These are phyloP conservation scores for Dicyrtoma fusca DNA, from an alignment of 2,888 invertebrate species.

Conservation along the genomic window DNA sequence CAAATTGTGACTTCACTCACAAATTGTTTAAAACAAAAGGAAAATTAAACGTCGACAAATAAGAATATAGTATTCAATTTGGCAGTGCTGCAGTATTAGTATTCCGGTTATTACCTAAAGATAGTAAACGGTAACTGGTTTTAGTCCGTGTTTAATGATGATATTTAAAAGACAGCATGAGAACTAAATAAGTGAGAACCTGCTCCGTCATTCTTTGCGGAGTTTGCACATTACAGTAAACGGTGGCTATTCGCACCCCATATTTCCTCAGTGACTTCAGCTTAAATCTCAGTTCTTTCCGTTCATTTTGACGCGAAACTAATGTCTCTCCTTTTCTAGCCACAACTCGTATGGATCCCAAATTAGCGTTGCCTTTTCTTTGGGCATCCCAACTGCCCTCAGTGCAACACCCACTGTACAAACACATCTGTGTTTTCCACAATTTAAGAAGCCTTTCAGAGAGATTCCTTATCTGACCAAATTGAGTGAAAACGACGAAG, in stretches of 20 bases:
- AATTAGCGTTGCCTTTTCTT: neutral
- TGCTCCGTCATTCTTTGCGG: slow-evolving; percentile 28
- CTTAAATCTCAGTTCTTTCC: neutral
- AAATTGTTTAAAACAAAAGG: no score
- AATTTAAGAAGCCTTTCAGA: neutral
- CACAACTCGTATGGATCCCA: neutral
- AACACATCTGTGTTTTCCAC: neutral
- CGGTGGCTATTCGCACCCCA: neutral
- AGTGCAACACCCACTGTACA: no score
- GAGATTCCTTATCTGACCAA: neutral
- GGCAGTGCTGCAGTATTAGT: no score
- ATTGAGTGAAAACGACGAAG: slow-evolving; percentile 18
- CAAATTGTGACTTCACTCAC: no score
- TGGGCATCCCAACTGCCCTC: neutral
- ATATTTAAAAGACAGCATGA: neutral
- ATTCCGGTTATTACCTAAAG: no score
- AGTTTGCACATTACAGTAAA: slow-evolving; percentile 20
- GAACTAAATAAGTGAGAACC: slow-evolving; percentile 6
- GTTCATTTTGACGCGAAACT: neutral
- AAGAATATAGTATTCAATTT: no score
- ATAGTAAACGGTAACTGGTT: no score
- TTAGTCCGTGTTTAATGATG: no score
- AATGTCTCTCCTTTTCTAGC: neutral
- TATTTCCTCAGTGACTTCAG: neutral
- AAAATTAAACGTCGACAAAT: no score